Conservation (phyloP, 2,113 vertebrate species). For the Asarcornis scutulata region DNA sequence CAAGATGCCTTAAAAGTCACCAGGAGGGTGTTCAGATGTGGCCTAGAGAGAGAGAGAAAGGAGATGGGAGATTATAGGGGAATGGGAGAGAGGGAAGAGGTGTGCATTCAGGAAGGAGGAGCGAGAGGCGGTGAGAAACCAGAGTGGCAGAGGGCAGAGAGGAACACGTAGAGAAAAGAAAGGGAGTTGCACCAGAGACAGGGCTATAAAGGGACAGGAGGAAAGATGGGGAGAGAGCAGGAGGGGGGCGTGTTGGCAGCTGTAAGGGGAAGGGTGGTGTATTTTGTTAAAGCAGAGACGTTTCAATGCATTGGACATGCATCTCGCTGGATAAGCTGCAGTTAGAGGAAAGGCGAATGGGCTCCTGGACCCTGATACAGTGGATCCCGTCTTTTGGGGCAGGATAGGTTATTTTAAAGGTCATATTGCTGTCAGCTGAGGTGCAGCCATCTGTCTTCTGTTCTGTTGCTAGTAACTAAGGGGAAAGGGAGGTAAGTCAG, state of each 20-base stretch:
- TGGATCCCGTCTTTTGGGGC: background rate
- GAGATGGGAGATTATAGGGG: constrained; percentile 2
- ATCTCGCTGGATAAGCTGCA: background rate
- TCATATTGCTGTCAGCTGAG: background rate
- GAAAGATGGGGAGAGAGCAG: background rate
- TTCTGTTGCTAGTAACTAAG: background rate
- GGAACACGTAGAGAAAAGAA: background rate
- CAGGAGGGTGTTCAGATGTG: constrained; percentile 4
- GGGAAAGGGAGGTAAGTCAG: background rate
- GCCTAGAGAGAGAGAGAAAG: background rate
- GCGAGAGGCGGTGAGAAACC: fast-evolving
- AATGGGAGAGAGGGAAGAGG: background rate
- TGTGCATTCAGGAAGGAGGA: background rate
- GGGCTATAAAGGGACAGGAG: background rate
- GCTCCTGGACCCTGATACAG: background rate
- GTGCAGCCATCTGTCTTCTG: background rate
- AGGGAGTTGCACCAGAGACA: background rate
- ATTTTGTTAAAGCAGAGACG: background rate
- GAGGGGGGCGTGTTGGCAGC: background rate
- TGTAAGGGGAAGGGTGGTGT: background rate
- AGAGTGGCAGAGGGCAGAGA: background rate
- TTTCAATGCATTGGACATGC: background rate
- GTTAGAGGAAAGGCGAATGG: background rate
- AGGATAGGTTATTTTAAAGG: background rate
- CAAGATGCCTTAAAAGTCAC: background rate